phyloP scores from a whole-genome alignment of 30 jellyfish, hydroid and myxozoan species.

The Mastigias papua region DNA sequence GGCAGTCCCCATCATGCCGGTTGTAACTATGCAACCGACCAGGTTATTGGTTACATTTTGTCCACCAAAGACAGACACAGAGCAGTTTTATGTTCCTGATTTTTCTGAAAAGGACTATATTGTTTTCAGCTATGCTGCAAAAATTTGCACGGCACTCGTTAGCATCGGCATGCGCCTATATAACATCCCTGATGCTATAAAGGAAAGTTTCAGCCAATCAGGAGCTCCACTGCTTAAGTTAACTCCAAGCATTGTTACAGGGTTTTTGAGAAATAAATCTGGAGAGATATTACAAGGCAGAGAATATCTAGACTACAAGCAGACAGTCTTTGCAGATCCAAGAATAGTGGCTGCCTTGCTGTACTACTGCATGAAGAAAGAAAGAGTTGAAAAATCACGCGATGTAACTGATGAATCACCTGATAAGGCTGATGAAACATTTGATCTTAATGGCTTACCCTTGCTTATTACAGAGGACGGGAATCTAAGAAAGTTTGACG shows the following conservation, averaged over 20 bases:
- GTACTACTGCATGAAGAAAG: slow-evolving; percentile 56
- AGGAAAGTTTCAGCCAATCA: slow-evolving; percentile 30
- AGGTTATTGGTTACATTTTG: neutral
- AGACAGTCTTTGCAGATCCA: slow-evolving; percentile 52
- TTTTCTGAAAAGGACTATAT: neutral
- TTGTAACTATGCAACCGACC: neutral
- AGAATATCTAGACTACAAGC: neutral
- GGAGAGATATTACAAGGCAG: slow-evolving; percentile 17
- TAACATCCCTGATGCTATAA: slow-evolving; percentile 48
- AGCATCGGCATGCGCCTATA: slow-evolving; percentile 47
- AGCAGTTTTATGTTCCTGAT: slow-evolving; percentile 44
- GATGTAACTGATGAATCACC: no score
- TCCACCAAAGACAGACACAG: slow-evolving; percentile 17
- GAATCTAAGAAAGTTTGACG: slow-evolving; percentile 25
- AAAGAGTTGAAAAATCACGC: no score
- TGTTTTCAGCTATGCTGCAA: neutral
- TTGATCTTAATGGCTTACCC: slow-evolving; percentile 65
- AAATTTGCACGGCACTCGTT: slow-evolving; percentile 16
- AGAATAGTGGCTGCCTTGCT: slow-evolving; percentile 59
- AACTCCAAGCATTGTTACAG: slow-evolving; percentile 51
- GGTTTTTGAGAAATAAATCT: slow-evolving; percentile 16
- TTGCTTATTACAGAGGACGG: slow-evolving; percentile 72
- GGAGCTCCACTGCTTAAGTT: slow-evolving; percentile 33
- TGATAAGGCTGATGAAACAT: slow-evolving; percentile 14
- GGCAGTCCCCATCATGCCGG: slow-evolving; percentile 21